Evolutionary conservation across 2,113 vertebrate species (phyloP).

Genomic region (Turnix velox): DNA sequence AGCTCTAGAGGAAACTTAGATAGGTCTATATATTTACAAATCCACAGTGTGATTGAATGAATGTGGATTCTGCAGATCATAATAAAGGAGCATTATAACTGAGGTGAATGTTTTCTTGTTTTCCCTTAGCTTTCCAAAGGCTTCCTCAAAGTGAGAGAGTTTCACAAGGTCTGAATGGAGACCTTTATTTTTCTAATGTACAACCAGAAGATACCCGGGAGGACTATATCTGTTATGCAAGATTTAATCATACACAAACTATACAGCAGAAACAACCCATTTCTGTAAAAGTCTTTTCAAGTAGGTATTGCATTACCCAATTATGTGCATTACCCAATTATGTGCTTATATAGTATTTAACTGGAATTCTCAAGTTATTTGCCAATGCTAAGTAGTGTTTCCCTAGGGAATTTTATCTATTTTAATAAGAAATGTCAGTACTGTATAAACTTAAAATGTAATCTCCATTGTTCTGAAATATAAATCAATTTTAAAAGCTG

Average conservation of each 20-base stretch:
- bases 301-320: conserved; percentile 76
- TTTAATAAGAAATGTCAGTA: neutral
- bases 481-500: neutral
- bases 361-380: neutral
- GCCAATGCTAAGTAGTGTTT: neutral
- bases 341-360: neutral
- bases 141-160: conserved; percentile 89
- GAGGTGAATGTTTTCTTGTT: conserved; percentile 7
- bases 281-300: conserved; percentile 87
- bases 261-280: conserved; percentile 99
- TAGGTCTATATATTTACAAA: neutral
- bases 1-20: neutral
- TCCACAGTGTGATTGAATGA: neutral
- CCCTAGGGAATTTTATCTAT: neutral
- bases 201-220: conserved; percentile 85
- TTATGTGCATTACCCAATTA: neutral
- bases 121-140: conserved; percentile 87
- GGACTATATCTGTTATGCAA: conserved; percentile 97
- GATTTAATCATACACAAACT: conserved; percentile 97
- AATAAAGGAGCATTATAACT: neutral
- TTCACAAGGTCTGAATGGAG: conserved; percentile 94
- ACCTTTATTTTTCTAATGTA: conserved; percentile 97
- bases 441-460: neutral
- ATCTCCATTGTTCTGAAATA: neutral
- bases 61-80: neutral